Percentiles rank a stretch among this genome's conserved stretches.
These are phyloP conservation scores for Lingula anatina DNA, from an alignment of 2,888 invertebrate genomes.

Conservation along the genomic window DNA sequence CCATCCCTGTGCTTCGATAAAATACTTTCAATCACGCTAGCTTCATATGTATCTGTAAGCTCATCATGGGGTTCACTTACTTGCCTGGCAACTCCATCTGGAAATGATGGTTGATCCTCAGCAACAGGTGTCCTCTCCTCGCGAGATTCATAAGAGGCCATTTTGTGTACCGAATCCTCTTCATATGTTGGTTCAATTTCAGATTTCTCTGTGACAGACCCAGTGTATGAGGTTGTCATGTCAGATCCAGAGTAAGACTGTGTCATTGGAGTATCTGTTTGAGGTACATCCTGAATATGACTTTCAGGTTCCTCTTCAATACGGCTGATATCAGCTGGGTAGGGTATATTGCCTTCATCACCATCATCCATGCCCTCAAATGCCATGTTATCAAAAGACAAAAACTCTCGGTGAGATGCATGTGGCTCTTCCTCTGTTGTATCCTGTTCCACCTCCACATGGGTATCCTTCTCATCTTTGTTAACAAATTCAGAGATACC, in stretches of 20 bases:
- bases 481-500: not conserved
- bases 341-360: too few species aligned
- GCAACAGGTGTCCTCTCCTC: constrained; percentile 61
- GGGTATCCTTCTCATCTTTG: constrained; percentile 1
- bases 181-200: too few species aligned
- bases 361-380: constrained; percentile 38
- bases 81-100: constrained; percentile 70
- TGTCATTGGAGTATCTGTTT: too few species aligned
- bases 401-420: constrained; percentile 15
- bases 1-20: constrained; percentile 9
- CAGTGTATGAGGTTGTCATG: too few species aligned
- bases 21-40: constrained; percentile 37
- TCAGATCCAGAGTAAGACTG: too few species aligned
- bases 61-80: constrained; percentile 59
- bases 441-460: constrained; percentile 3
- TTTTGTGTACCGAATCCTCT: too few species aligned
- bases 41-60: constrained; percentile 35
- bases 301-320: too few species aligned
- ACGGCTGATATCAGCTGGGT: too few species aligned
- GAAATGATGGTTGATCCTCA: constrained; percentile 61
- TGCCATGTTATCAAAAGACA: constrained; percentile 54
- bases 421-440: not conserved
- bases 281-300: too few species aligned
- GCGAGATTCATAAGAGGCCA: too few species aligned
- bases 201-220: too few species aligned